These are phyloP conservation scores for Eumaeus atala DNA, from an alignment of 1,140 invertebrate genomes.

Conservation along the genomic window DNA sequence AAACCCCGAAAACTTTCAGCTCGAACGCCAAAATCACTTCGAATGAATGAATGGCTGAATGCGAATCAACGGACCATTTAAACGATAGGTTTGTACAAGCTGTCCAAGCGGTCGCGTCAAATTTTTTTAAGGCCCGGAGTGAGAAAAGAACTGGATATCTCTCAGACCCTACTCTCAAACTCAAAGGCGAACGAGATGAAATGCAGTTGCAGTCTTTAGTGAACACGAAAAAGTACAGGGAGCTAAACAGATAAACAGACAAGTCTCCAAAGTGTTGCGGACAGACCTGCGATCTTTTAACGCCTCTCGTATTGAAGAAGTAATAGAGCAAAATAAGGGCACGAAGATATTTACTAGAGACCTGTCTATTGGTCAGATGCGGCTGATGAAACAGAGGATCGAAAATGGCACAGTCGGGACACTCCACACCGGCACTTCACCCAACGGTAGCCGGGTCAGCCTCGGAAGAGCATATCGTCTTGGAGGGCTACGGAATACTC, in stretches of 20 bases:
- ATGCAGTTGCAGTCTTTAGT: constrained; percentile 6
- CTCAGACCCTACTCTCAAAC: constrained; percentile 1
- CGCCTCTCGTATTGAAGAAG: constrained; percentile 16
- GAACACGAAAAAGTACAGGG: constrained; percentile 1
- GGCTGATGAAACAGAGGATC: constrained; percentile 17
- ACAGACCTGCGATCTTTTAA: constrained; percentile 16
- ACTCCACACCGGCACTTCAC: too few relatives aligned
- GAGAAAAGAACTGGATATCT: neutral
- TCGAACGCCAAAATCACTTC: too few relatives aligned
- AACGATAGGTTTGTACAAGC: too few relatives aligned
- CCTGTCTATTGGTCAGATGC: constrained; percentile 21
- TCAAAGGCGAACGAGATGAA: neutral
- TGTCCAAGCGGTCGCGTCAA: too few relatives aligned
- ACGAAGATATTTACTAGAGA: constrained; percentile 24
- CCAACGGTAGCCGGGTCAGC: too few relatives aligned
- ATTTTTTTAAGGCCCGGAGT: neutral
- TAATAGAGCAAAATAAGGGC: constrained; percentile 20
- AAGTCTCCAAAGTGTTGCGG: constrained; percentile 15
- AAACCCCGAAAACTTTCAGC: too few relatives aligned
- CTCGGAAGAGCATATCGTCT: too few relatives aligned
- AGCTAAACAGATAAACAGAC: constrained; percentile 21
- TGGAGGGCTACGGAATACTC: too few relatives aligned
- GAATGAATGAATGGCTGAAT: too few relatives aligned
- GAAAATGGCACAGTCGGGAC: constrained; percentile 12
- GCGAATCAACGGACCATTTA: too few relatives aligned